phyloP scores from a whole-genome alignment of 2,797 vertebrate genomes.

The Melanogrammus aeglefinus region DNA sequence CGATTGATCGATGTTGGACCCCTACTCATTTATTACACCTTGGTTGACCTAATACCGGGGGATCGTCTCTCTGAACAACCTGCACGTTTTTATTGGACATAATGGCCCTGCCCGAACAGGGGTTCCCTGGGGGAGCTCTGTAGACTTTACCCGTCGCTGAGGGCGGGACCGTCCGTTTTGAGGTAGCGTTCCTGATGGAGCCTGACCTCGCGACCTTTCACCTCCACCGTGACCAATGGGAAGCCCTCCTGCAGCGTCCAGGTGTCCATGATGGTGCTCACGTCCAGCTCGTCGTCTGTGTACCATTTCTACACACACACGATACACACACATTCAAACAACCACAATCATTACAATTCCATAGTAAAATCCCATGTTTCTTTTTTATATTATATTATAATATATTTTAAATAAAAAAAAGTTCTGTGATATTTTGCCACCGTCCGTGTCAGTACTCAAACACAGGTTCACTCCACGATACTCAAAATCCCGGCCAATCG shows the following conservation, averaged over 20 bases:
- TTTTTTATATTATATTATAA: too few relatives aligned
- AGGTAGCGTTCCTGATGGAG: conserved; percentile 83
- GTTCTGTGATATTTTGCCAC: not conserved
- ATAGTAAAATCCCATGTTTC: too few relatives aligned
- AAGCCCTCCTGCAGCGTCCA: conserved; percentile 93
- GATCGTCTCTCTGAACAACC: not conserved
- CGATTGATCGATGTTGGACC: too few relatives aligned
- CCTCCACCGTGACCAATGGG: conserved; percentile 81
- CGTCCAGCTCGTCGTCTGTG: conserved; percentile 72
- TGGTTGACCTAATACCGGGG: not conserved
- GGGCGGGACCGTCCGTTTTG: conserved; percentile 65
- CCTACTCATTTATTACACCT: not conserved
- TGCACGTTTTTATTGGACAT: not conserved
- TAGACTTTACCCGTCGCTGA: conserved; percentile 71
- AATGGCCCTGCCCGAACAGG: not conserved
- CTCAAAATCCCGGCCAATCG: not conserved
- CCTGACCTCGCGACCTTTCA: conserved; percentile 78
- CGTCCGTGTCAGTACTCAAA: not conserved
- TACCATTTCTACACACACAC: conserved; percentile 76
- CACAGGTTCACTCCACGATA: not conserved
- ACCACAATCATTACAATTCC: not conserved
- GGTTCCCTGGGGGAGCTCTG: not conserved
- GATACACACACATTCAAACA: too few relatives aligned
- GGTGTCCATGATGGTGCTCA: conserved; percentile 86
- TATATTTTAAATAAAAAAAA: not conserved